Percentiles rank a stretch among this genome's conserved stretches.
phyloP scores from a whole-genome alignment of 1,140 invertebrate species.

The Drosophila melanogaster region Release_6_plus_ISO1_MT NC_004354.4:3324001-3324500 shows the following conservation, averaged over 20 bases:
- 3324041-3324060: constrained; percentile 48
- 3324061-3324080: constrained; percentile 8
- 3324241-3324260: too few species aligned
- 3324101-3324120: constrained; percentile 54
- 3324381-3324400: constrained; percentile 48
- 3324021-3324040: constrained; percentile 34
- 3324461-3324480: constrained; percentile 6
- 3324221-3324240: background rate
- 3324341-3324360: constrained; percentile 11
- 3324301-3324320: constrained; percentile 15
- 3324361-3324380: constrained; percentile 9
- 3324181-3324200: background rate
- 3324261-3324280: background rate
- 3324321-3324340: constrained; percentile 42
- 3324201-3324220: too few species aligned
- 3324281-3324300: background rate
- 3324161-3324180: constrained; percentile 1
- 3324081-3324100: constrained; percentile 38
- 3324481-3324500: constrained; percentile 22
- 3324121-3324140: constrained; percentile 7
- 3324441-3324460: background rate
- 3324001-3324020: constrained; percentile 54
- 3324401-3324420: constrained; percentile 40
- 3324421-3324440: constrained; percentile 43
- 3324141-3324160: constrained; percentile 5